Evolutionary conservation across 2,888 invertebrate species (phyloP).

Genomic region (Drosophila pullipes): DNA sequence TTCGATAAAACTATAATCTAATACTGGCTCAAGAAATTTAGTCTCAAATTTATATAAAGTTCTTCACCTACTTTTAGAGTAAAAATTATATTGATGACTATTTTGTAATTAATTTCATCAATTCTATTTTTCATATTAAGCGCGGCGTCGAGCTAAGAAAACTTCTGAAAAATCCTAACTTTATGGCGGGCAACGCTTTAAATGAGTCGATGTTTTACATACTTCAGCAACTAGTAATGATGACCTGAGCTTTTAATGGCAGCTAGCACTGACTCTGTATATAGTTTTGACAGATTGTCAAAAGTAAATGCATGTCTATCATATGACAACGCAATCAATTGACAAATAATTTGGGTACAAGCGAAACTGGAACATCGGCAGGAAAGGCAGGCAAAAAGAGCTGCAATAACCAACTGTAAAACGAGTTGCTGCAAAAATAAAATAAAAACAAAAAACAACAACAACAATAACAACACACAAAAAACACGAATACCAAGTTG

Average conservation of each 20-base stretch:
- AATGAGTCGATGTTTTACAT: background rate
- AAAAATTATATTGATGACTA: background rate
- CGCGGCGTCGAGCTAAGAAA: background rate
- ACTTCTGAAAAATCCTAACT: background rate
- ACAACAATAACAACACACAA: background rate
- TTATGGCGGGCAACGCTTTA: background rate
- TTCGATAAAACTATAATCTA: background rate
- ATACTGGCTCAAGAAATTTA: background rate
- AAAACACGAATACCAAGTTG: conserved; percentile 21
- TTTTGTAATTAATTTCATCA: background rate
- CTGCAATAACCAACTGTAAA: conserved; percentile 52
- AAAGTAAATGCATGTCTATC: background rate
- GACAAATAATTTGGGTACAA: conserved; percentile 26
- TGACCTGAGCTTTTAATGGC: background rate
- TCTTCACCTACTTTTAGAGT: background rate
- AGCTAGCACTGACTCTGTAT: background rate
- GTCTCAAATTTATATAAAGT: background rate
- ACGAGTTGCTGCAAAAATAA: conserved; percentile 54
- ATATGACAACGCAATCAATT: conserved; percentile 25
- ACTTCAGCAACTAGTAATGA: background rate
- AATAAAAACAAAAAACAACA: background rate
- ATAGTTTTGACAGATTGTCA: conserved; percentile 7
- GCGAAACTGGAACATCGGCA: conserved; percentile 48
- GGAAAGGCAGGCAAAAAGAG: conserved; percentile 30
- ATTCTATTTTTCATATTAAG: background rate